Percentiles rank a stretch among this genome's conserved stretches.
Conservation (phyloP, 92 coral and sea anemone genomes). For the Montipora capitata region DNA sequence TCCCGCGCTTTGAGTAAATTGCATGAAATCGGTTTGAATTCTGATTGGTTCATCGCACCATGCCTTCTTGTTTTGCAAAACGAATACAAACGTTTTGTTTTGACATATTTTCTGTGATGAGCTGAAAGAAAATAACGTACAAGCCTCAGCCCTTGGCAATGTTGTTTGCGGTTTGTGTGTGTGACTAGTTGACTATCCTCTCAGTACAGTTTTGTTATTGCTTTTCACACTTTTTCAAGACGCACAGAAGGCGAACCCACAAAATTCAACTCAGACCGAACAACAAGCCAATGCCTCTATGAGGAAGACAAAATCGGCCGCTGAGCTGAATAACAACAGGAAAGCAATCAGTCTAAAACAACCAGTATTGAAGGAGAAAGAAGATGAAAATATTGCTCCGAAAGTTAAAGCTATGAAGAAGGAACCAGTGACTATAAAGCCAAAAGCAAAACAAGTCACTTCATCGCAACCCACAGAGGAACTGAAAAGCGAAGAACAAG, state of each 20-base stretch:
- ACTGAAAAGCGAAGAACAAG: background rate
- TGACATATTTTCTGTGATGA: too few relatives aligned
- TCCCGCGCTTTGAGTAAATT: too few relatives aligned
- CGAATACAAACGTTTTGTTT: too few relatives aligned
- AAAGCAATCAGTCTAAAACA: background rate
- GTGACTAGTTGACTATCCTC: background rate
- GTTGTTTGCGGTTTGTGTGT: background rate
- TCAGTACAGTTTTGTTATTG: background rate
- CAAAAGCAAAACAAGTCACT: background rate
- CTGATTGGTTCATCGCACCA: too few relatives aligned
- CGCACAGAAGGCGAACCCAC: slow-evolving; percentile 12
- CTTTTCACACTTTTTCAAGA: slow-evolving; percentile 3
- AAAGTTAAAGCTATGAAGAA: background rate
- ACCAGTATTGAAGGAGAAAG: background rate
- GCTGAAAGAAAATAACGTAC: too few relatives aligned
- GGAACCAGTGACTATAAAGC: slow-evolving; percentile 1
- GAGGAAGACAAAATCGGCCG: slow-evolving; percentile 33
- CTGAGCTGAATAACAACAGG: background rate
- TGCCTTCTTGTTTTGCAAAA: too few relatives aligned
- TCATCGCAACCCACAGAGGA: background rate
- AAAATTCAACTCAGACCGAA: background rate
- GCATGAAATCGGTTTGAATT: too few relatives aligned
- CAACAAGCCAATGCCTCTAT: background rate
- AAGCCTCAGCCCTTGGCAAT: too few relatives aligned
- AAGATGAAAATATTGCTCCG: background rate